A percentile compares a stretch with the other conserved stretches of the same genome.
phyloP scores from a whole-genome alignment of 2,888 invertebrate genomes.

The Arge pagana region DNA sequence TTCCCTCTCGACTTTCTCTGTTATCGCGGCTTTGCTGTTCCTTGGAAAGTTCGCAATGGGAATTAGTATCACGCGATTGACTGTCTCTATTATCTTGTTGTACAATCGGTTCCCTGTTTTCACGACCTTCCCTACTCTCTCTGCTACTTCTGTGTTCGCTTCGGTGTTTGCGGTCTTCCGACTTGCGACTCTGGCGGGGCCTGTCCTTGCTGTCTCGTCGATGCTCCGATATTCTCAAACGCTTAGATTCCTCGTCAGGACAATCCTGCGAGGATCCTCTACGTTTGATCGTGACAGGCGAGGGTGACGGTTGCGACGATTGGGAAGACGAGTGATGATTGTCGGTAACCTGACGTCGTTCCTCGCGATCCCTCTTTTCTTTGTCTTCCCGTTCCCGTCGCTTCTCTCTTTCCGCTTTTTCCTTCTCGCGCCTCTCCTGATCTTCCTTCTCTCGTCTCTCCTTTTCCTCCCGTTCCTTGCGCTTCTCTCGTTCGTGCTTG shows the following conservation, averaged over 20 bases:
- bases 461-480: constrained; percentile 38
- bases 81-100: constrained; percentile 17
- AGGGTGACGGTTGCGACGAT: constrained; percentile 59
- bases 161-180: constrained; percentile 54
- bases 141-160: constrained; percentile 55
- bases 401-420: constrained; percentile 45
- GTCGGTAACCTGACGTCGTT: constrained; percentile 49
- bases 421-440: constrained; percentile 57
- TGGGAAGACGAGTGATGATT: constrained; percentile 40
- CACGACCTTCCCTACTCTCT: constrained; percentile 49
- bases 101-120: constrained; percentile 38
- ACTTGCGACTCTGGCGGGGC: constrained; percentile 50
- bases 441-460: constrained; percentile 53
- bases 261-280: constrained; percentile 79
- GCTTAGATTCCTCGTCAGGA: constrained; percentile 63
- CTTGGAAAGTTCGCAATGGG: constrained; percentile 26
- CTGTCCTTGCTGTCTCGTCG: constrained; percentile 75
- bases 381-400: constrained; percentile 50
- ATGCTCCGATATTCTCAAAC: constrained; percentile 64
- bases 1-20: constrained; percentile 31
- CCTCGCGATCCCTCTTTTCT: constrained; percentile 58
- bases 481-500: constrained; percentile 53
- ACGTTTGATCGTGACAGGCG: constrained; percentile 71
- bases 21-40: constrained; percentile 38
- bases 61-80: constrained; percentile 26